Evolutionary conservation across 2,888 invertebrate species (phyloP).

Genomic region (Caradrina clavipalpis): DNA sequence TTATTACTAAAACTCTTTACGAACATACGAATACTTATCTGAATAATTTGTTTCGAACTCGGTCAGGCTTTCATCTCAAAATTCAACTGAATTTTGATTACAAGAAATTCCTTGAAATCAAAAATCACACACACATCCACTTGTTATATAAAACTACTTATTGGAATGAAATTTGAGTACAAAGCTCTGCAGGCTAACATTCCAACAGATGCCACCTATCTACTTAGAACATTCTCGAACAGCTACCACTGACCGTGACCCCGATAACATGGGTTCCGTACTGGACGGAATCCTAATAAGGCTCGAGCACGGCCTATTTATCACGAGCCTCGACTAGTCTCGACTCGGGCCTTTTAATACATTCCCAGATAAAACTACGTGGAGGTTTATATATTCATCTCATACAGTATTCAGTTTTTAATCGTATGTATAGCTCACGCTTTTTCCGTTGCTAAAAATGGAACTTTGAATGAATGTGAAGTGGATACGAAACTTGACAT

Average conservation of each 20-base stretch:
- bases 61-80: not conserved
- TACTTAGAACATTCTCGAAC: slow-evolving; percentile 54
- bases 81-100: too few relatives aligned
- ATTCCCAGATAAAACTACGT: slow-evolving; percentile 41
- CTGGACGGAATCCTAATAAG: slow-evolving; percentile 65
- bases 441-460: slow-evolving; percentile 27
- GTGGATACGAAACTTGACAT: slow-evolving; percentile 3
- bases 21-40: too few relatives aligned
- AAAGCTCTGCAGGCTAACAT: not conserved
- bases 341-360: slow-evolving; percentile 54
- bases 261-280: slow-evolving; percentile 49
- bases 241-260: slow-evolving; percentile 56
- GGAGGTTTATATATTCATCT: slow-evolving; percentile 40
- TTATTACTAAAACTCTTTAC: too few relatives aligned
- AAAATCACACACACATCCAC: too few relatives aligned
- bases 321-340: slow-evolving; percentile 55
- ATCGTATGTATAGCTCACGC: slow-evolving; percentile 37
- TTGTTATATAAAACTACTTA: not conserved
- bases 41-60: not conserved
- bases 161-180: not conserved
- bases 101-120: too few relatives aligned
- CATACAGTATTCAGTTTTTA: slow-evolving; percentile 59
- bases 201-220: slow-evolving; percentile 40
- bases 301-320: slow-evolving; percentile 59
- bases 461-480: not conserved